Percentiles rank a stretch among this genome's conserved stretches.
These are phyloP conservation scores for Cephonodes hylas DNA, from an alignment of 2,888 invertebrate species.

Conservation along the genomic window DNA sequence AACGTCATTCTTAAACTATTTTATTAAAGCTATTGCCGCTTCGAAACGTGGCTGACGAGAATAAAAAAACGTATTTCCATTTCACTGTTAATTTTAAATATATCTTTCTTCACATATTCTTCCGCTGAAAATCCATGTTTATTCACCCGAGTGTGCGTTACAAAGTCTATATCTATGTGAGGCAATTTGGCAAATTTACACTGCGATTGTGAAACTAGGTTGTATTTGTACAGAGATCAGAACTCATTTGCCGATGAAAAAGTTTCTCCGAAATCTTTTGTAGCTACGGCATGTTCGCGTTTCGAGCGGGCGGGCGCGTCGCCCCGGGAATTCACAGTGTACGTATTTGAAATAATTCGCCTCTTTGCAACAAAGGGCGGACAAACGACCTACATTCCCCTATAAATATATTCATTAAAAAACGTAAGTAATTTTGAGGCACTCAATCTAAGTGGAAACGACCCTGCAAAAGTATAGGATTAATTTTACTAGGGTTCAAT, in stretches of 20 bases:
- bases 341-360: background rate
- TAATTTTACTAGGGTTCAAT: too few species aligned
- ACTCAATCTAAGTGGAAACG: too few species aligned
- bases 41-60: too few species aligned
- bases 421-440: too few species aligned
- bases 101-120: background rate
- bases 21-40: too few species aligned
- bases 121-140: background rate
- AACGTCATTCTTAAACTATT: too few species aligned
- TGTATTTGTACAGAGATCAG: conserved; percentile 1
- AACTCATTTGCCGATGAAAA: conserved; percentile 3
- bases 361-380: background rate
- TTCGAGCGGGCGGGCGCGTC: background rate
- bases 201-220: background rate
- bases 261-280: background rate
- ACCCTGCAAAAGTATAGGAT: too few species aligned
- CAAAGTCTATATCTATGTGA: background rate
- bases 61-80: too few species aligned
- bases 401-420: too few species aligned
- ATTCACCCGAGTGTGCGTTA: background rate
- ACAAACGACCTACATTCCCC: too few species aligned
- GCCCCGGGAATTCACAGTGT: background rate
- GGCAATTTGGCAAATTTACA: background rate
- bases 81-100: too few species aligned
- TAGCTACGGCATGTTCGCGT: background rate